Base-by-base conservation (phyloP, 2,888 invertebrate species). In the Drosophila quinaria region DNA sequence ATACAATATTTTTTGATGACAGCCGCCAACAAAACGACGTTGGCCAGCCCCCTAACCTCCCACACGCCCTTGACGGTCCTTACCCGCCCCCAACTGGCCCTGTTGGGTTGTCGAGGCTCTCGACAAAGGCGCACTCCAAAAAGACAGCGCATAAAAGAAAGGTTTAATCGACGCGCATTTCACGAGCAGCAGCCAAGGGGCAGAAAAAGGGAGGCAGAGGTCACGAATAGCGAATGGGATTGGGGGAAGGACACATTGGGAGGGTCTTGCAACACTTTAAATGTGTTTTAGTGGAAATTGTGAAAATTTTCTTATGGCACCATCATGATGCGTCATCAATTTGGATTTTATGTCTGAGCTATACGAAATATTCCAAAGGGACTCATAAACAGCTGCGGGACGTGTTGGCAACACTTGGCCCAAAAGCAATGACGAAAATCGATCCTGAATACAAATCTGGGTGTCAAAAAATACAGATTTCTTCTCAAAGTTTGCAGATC, bases 1-100 rank as follows among this genome's bases (percentile, higher is more conserved):
- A 86, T 89, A 86, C 86, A 86, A 86, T 86, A 86, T 86, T 86
- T 89, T 87, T 86, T 89, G 86, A 86, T 86, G 86, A 86, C 86
- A 86, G 88, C 86, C 85, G 87, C 69, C 65, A 77, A 79, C 79
- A 73, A 69, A 73, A 70, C 77, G 77, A 35, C 58, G 60, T 80
- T 69, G 77, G 80, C 64, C 78, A 66, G 59, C 25, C 25, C 25
- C 25, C 25, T 29, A 1, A 1, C 25, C 25, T 29, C 29, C 69
- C 54, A n/a, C n/a, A n/a, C n/a, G n/a, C 44, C 61, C 29, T n/a
- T 46, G 33, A 49, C 35, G 9, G n/a, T 2, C 13, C 46, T 1
- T 25, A 25, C 41, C 22, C 29, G n/a, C 25, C 13, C 25, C 22
- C 10, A 9, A 22, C 54, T 37, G 8, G 0, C 31, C 64, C 60